Evolutionary conservation across 1,140 invertebrate genomes (phyloP).

Genomic region (Hetaerina americana): DNA sequence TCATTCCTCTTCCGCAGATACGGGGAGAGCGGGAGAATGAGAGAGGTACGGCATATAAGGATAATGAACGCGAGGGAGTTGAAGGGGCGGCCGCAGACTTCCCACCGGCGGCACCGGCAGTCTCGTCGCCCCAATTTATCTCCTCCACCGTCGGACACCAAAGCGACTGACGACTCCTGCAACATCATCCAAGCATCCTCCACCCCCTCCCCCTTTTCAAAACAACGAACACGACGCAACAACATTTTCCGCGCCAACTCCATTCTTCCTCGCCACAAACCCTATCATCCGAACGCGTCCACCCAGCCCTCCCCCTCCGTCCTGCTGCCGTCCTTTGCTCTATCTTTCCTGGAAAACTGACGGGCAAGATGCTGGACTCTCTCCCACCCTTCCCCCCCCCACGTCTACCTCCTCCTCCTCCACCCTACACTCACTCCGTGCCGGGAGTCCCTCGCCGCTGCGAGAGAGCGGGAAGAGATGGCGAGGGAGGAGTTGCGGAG

Average conservation of each 20-base stretch:
- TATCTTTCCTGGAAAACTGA: background rate
- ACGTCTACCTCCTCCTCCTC: no score
- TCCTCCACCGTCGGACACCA: background rate
- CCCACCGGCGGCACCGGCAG: no score
- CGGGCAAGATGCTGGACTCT: background rate
- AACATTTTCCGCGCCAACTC: background rate
- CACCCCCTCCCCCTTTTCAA: no score
- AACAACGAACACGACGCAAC: background rate
- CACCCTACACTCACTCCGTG: no score
- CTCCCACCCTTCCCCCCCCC: background rate
- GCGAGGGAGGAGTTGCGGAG: background rate
- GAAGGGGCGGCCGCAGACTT: no score
- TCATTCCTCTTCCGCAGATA: no score
- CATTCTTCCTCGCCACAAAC: background rate
- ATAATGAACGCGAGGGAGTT: no score
- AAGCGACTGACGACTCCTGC: background rate
- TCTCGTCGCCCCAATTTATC: background rate
- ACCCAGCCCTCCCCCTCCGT: background rate
- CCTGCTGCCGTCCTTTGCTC: background rate
- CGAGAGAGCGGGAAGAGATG: background rate
- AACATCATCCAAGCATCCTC: no score
- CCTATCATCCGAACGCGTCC: background rate
- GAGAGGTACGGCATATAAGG: no score
- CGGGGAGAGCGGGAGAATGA: no score
- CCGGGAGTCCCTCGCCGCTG: no score